Evolutionary conservation across 2,113 vertebrate genomes (phyloP), one percentile per base, ranked within the genome.

Genomic region (Cyphomyrus plagiostoma): DNA sequence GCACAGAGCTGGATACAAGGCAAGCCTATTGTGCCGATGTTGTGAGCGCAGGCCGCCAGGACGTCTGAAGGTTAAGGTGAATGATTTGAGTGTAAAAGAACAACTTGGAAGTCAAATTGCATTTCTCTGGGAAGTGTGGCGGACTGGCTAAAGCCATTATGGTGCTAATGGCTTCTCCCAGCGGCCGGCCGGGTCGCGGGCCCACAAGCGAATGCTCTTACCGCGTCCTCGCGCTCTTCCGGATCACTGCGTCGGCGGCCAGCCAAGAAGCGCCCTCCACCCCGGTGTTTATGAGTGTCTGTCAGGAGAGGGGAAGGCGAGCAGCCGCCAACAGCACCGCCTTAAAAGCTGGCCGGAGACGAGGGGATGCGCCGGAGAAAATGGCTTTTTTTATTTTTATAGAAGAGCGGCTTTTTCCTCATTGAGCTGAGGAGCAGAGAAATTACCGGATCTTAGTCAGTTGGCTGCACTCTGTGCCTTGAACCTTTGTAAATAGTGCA

Each of bases 81-180:
- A 52, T 89, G 80, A 84, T 89, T 89, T 87, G 48, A n/a, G 49
- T 21, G 49, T 48, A 58, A 85, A 77, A 89, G 23, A 56, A 83
- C 35, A 89, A 89, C 46, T 89, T 89, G 77, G 74, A 84, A 89
- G 89, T 85, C 77, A 89, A 89, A 89, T 89, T 84, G 49, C 50
- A 89, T 89, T 89, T 53, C 80, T 88, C 35, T 35, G 87, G 53
- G 26, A 45, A 88, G 56, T 21, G 1, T 89, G 30, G 70, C 50
- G 7, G 39, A 17, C 23, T 56, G 52, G 80, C 89, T 89, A n/a
- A 89, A 89, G 26, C 49, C 52, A 85, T 89, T 84, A 89, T 13
- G 19, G 53, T 49, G 53, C 89, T 89, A 89, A 89, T 89, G 89
- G 89, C 1, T 62, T 85, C 35, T 53, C 70, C 53, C 89, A 58